phyloP scores from a whole-genome alignment of 1,140 invertebrate genomes.

The Trissolcus basalis region DNA sequence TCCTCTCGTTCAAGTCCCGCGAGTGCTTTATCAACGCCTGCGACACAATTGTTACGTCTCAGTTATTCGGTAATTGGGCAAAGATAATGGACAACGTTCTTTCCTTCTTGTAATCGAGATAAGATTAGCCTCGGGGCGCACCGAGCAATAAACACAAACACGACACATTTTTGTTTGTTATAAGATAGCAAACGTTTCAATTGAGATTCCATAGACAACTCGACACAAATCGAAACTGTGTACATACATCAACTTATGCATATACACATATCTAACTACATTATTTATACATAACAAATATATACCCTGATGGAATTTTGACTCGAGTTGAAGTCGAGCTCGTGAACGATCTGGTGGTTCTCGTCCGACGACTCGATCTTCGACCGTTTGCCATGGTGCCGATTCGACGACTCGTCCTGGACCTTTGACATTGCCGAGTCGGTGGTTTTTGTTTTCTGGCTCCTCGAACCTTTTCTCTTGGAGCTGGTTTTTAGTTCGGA shows the following conservation, averaged over 20 bases:
- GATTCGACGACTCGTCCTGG: constrained; percentile 55
- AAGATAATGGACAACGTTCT: constrained; percentile 39
- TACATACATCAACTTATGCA: too few relatives aligned
- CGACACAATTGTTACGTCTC: constrained; percentile 16
- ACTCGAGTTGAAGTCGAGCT: constrained; percentile 67
- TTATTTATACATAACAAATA: too few relatives aligned
- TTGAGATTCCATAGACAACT: neutral
- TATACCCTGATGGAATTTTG: constrained; percentile 63
- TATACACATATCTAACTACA: too few relatives aligned
- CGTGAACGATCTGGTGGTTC: constrained; percentile 63
- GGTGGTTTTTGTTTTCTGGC: constrained; percentile 64
- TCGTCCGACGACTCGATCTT: constrained; percentile 65
- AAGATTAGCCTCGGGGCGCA: constrained; percentile 40
- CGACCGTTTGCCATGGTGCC: constrained; percentile 65
- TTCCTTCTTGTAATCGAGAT: constrained; percentile 43
- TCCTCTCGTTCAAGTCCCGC: constrained; percentile 68
- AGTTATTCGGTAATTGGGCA: constrained; percentile 51
- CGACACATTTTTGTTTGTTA: neutral
- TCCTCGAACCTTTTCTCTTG: constrained; percentile 68
- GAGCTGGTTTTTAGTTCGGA: constrained; percentile 60
- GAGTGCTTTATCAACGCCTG: constrained; percentile 69
- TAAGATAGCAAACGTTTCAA: too few relatives aligned
- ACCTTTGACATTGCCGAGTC: constrained; percentile 60
- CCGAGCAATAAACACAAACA: constrained; percentile 39
- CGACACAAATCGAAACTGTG: too few relatives aligned